Base-by-base conservation (phyloP, 1,140 invertebrate species). In the Panulirus ornatus region DNA sequence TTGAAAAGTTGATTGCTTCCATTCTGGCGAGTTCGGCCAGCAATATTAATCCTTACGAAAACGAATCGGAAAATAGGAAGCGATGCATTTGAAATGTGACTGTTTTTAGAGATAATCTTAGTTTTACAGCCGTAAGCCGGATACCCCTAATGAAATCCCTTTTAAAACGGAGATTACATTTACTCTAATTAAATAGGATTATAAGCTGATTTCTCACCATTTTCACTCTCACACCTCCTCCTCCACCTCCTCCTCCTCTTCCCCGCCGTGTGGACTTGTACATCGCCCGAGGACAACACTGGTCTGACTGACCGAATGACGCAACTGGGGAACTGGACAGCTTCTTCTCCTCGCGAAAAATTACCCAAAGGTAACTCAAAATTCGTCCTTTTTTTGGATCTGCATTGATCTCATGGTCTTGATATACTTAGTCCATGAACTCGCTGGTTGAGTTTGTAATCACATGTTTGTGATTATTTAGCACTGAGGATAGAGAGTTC, bases 31-130 rank as follows among this genome's bases (percentile, higher is more conserved):
- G 63, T 73, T 82, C 84, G 70, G 86, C 30, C 75, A 38, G 51
- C 86, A 88, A 81, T 88, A 88, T 88, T 82, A 88, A 88, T 83
- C 79, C 87, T 38, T 83, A 58, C 66, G 78, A 89, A 89, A 89
- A 89, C 87, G 79, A 89, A 83, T 82, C 63, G 9, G 42, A 83
- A 89, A 89, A 84, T 83, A 83, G 87, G 42, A 44, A 27, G 36
- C 58, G 58, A 51, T 47, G 70, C 63, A 54, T 83, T 89, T 75
- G 66, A 82, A 75, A 89, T 58, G 79, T 83, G 81, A 54, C 87
- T 89, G 87, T 89, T 89, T 89, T 89, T 89, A 76, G 87, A 89
- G 87, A 89, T 89, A 89, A 89, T 89, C 87, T 89, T 76, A 84
- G 87, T 89, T 89, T 89, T 89, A 83, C 79, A 75, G 79, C 22